Evolutionary conservation across 2,113 vertebrate genomes (phyloP).

Genomic region (Progne subis): DNA sequence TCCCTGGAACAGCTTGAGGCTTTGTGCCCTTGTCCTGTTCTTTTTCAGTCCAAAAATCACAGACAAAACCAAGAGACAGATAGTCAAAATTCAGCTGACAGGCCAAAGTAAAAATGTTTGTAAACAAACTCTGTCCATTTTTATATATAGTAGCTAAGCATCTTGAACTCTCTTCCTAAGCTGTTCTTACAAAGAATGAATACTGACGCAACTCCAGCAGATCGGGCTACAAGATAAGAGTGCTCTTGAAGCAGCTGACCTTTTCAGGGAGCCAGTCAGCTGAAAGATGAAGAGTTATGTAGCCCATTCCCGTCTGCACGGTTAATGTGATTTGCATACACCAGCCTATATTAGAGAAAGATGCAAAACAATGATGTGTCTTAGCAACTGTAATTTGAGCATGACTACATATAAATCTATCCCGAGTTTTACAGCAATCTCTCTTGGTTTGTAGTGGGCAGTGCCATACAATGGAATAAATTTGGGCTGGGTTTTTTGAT

Average conservation of each 20-base stretch:
- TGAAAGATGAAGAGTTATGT: fast-evolving
- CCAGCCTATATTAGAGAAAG: not conserved
- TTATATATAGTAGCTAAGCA: not conserved
- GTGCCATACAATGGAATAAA: not conserved
- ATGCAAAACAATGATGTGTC: not conserved
- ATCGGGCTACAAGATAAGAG: fast-evolving
- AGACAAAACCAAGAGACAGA: not conserved
- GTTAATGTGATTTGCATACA: not conserved
- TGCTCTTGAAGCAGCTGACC: not conserved
- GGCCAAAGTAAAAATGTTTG: not conserved
- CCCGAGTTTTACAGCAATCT: not conserved
- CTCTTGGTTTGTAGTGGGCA: not conserved
- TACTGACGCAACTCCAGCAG: not conserved
- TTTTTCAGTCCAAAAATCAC: not conserved
- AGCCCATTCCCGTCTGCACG: not conserved
- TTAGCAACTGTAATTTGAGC: not conserved
- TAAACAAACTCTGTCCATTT: not conserved
- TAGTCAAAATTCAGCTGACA: not conserved
- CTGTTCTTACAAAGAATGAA: not conserved
- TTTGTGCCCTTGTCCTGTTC: not conserved
- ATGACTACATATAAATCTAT: not conserved
- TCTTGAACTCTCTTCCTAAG: not conserved
- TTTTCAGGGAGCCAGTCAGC: not conserved
- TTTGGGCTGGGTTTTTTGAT: not conserved
- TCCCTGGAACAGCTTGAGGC: not conserved